These are phyloP conservation scores for Hymenochirus boettgeri DNA, from an alignment of 2,113 vertebrate genomes.

Conservation along the genomic window DNA sequence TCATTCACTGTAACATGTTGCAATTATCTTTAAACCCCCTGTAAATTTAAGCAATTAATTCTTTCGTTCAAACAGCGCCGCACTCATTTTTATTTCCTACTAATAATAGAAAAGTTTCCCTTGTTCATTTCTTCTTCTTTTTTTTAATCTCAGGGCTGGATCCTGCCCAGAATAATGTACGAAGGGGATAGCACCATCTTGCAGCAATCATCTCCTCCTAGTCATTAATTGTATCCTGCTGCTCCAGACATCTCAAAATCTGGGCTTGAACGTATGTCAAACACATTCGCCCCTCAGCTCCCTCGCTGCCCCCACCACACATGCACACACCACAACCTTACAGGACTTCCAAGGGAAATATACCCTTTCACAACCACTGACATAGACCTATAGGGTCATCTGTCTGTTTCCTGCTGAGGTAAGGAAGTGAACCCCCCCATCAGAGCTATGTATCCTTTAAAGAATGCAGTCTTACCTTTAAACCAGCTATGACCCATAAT, in stretches of 20 bases:
- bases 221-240: constrained; percentile 81
- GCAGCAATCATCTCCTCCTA: constrained; percentile 75
- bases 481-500: constrained; percentile 23
- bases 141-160: constrained; percentile 9
- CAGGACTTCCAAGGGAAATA: constrained; percentile 2
- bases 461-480: constrained; percentile 19
- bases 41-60: no score
- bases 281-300: constrained; percentile 65
- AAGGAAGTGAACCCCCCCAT: constrained; percentile 4
- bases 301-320: constrained; percentile 39
- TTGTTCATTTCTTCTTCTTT: no score
- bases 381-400: constrained; percentile 11
- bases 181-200: constrained; percentile 53
- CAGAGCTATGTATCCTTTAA: constrained; percentile 1
- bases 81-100: no score
- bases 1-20: no score
- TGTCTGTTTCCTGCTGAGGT: constrained; percentile 8
- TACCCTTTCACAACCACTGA: constrained; percentile 6
- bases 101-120: neutral
- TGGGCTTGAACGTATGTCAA: constrained; percentile 67
- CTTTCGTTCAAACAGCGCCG: no score
- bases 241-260: constrained; percentile 62
- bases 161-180: constrained; percentile 19
- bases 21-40: no score
- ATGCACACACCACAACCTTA: constrained; percentile 10